Evolutionary conservation across 2,797 vertebrate species (phyloP).

Genomic region (Scolopax bukidnonensis): DNA sequence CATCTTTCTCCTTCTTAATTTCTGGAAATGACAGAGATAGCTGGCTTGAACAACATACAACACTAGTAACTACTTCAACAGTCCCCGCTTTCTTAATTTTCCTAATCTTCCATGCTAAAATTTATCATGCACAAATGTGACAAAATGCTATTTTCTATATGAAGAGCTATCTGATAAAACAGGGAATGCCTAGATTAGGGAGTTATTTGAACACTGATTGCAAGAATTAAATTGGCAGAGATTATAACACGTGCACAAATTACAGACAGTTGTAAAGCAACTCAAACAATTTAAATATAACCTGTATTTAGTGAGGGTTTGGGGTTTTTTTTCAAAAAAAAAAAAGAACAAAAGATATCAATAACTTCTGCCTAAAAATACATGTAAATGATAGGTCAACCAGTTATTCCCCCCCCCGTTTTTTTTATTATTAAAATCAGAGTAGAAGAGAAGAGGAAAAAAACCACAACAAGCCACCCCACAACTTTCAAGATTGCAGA

Average conservation of each 20-base stretch:
- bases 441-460: background rate
- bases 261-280: background rate
- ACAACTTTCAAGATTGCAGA: background rate
- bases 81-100: background rate
- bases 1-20: background rate
- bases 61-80: background rate
- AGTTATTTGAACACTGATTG: background rate
- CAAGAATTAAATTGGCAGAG: background rate
- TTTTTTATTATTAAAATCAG: background rate
- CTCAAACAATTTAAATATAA: background rate
- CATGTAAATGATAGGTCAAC: background rate
- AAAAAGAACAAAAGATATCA: background rate
- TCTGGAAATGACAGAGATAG: background rate
- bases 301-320: background rate
- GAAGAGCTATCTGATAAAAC: background rate
- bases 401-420: accelerated
- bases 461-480: accelerated
- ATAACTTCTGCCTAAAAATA: accelerated
- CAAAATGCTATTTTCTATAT: background rate
- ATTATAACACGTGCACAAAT: background rate
- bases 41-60: background rate
- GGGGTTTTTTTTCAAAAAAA: background rate
- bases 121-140: background rate
- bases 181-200: background rate
- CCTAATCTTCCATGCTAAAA: background rate